phyloP scores from a whole-genome alignment of 2,888 invertebrate genomes.

The Teleogryllus oceanicus region DNA sequence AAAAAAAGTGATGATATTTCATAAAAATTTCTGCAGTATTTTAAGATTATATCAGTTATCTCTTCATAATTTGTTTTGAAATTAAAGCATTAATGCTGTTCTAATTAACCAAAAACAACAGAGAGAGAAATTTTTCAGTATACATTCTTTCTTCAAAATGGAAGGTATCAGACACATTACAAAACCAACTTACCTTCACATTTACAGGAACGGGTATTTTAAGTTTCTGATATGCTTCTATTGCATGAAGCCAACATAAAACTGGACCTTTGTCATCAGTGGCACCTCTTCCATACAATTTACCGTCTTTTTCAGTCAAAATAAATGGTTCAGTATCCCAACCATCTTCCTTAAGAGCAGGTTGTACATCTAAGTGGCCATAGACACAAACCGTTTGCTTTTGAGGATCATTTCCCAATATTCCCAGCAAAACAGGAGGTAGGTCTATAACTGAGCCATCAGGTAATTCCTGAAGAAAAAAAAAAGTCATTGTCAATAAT shows the following conservation, averaged over 20 bases:
- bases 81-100: background rate
- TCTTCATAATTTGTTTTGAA: no score
- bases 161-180: no score
- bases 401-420: conserved; percentile 71
- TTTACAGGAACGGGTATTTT: conserved; percentile 62
- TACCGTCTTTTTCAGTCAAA: conserved; percentile 80
- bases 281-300: conserved; percentile 86
- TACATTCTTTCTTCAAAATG: no score
- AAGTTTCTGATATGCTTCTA: conserved; percentile 79
- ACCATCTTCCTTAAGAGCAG: conserved; percentile 87
- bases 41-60: no score
- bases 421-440: conserved; percentile 81
- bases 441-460: conserved; percentile 70
- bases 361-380: conserved; percentile 98
- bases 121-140: no score
- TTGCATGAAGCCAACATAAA: conserved; percentile 90
- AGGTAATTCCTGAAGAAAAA: conserved; percentile 51
- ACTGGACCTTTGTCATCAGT: conserved; percentile 95
- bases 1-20: no score
- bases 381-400: conserved; percentile 94
- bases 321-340: conserved; percentile 95
- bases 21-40: no score
- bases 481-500: background rate
- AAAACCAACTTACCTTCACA: conserved; percentile 50
- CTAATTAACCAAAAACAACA: background rate